A percentile compares a stretch with the other conserved stretches of the same genome.
These are phyloP conservation scores for zebrafish (Danio rerio) DNA, from an alignment of 2,113 vertebrate genomes.

Conservation along the genomic window DNA sequence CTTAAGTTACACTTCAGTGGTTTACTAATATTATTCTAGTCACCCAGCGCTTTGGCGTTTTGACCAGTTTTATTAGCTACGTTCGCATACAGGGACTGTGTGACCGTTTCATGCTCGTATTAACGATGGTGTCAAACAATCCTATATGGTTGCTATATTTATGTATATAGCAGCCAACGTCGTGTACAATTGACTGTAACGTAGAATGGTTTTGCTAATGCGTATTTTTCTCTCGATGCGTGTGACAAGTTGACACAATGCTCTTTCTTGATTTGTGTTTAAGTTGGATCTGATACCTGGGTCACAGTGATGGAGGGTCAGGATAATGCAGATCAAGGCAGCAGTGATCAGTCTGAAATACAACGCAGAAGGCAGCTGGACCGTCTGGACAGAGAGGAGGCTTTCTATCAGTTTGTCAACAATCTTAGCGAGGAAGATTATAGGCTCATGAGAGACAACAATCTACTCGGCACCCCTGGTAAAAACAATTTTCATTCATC, in stretches of 20 bases:
- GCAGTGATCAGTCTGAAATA: conserved; percentile 87
- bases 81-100: neutral
- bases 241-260: neutral
- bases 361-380: conserved; percentile 93
- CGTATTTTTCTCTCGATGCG: neutral
- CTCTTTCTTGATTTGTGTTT: conserved; percentile 36
- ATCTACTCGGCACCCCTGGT: conserved; percentile 97
- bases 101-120: neutral
- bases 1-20: neutral
- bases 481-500: conserved; percentile 39
- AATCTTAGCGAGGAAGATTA: conserved; percentile 98
- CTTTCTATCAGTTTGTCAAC: conserved; percentile 99
- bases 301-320: conserved; percentile 87
- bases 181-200: neutral
- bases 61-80: neutral
- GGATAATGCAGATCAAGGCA: conserved; percentile 88
- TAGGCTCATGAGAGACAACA: conserved; percentile 98
- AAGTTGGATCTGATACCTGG: conserved; percentile 48
- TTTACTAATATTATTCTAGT: neutral
- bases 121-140: neutral
- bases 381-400: conserved; percentile 92
- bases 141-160: neutral
- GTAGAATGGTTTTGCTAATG: neutral
- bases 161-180: neutral
- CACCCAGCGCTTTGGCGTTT: neutral